Percentiles rank a stretch among this genome's conserved stretches.
These are phyloP conservation scores for Drosophila antonietae DNA, from an alignment of 2,888 invertebrate genomes.

Conservation along the genomic window DNA sequence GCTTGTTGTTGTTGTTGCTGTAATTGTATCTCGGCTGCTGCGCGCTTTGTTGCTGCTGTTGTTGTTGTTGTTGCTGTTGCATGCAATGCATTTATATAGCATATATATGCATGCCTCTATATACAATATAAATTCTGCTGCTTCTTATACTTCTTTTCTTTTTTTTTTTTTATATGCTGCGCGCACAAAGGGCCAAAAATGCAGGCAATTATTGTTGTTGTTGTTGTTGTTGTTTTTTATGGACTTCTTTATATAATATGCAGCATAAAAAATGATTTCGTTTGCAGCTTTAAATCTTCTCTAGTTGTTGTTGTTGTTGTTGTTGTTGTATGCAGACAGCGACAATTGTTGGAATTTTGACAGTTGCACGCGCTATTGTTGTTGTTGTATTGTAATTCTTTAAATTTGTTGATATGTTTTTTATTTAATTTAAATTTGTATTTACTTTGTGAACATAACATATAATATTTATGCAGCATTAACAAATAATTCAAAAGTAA, in stretches of 20 bases:
- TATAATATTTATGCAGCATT: constrained; percentile 54
- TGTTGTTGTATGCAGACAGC: constrained; percentile 56
- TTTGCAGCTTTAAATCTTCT: constrained; percentile 36
- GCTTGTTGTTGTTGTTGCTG: constrained; percentile 45
- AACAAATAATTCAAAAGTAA: constrained; percentile 80
- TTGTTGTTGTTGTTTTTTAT: constrained; percentile 38
- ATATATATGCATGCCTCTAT: constrained; percentile 40
- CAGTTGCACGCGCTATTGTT: constrained; percentile 48
- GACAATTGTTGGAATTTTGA: constrained; percentile 63
- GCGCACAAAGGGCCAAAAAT: constrained; percentile 72
- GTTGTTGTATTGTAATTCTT: constrained; percentile 52
- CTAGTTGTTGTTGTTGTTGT: constrained; percentile 13
- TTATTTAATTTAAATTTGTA: constrained; percentile 45
- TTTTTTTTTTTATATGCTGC: constrained; percentile 42
- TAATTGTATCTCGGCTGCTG: constrained; percentile 47
- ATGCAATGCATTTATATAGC: constrained; percentile 41
- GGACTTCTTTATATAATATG: constrained; percentile 62
- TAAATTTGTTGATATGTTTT: constrained; percentile 55
- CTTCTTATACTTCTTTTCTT: background rate
- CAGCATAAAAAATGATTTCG: constrained; percentile 69
- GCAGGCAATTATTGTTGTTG: constrained; percentile 67
- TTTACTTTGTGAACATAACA: constrained; percentile 62
- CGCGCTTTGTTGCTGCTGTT: constrained; percentile 23
- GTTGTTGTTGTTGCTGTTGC: constrained; percentile 25
- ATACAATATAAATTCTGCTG: constrained; percentile 46